phyloP scores from a whole-genome alignment of 2,113 vertebrate genomes.

The Odocoileus virginianus region DNA sequence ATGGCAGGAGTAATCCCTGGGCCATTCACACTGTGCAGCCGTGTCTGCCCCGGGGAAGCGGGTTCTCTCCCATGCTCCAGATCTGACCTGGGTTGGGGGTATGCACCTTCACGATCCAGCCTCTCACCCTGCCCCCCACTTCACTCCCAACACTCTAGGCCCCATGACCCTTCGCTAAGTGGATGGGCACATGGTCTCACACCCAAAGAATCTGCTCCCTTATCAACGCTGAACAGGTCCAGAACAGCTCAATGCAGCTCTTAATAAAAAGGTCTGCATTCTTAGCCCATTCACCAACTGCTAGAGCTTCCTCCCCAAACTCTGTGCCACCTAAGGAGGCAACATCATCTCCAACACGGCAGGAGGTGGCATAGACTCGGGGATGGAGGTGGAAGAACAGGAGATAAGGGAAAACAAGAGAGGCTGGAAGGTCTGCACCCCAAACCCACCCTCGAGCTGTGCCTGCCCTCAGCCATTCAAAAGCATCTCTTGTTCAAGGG shows the following conservation, averaged over 20 bases:
- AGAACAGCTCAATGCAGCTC: constrained; percentile 15
- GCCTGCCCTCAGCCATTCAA: background rate
- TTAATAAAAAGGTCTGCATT: constrained; percentile 37
- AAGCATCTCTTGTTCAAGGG: background rate
- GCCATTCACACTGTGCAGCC: background rate
- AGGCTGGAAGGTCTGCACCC: background rate
- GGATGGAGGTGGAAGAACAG: background rate
- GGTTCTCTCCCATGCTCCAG: background rate
- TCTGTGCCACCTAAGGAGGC: constrained; percentile 21
- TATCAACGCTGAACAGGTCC: constrained; percentile 58
- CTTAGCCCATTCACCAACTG: background rate
- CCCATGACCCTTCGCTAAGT: background rate
- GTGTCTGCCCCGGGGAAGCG: accelerated
- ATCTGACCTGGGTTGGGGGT: background rate
- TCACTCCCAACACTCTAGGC: background rate
- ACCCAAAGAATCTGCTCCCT: constrained; percentile 10
- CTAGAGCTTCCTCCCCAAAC: background rate
- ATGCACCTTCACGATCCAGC: background rate
- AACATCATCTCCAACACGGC: background rate
- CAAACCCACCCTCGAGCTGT: background rate
- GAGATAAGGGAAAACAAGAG: background rate
- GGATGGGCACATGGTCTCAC: background rate
- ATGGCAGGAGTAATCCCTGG: background rate
- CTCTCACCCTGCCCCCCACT: background rate
- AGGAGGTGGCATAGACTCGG: background rate